These are phyloP conservation scores for Neoscelio sp. DNA, from an alignment of 2,888 invertebrate species.

Conservation along the genomic window DNA sequence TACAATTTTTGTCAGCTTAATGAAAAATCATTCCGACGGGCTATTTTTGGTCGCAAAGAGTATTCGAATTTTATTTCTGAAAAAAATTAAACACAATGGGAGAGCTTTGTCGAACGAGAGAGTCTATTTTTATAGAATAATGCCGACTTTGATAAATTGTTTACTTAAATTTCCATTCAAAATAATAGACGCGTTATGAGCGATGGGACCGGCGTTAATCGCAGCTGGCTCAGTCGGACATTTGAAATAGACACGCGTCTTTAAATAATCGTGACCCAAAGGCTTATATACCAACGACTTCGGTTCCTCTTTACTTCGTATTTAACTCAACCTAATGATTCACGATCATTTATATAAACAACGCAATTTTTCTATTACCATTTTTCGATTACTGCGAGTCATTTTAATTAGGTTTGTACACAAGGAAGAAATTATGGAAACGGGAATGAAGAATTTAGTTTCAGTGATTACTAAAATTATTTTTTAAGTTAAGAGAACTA, in stretches of 20 bases:
- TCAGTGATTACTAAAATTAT: background rate
- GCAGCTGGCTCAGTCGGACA: conserved; percentile 79
- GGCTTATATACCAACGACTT: conserved; percentile 75
- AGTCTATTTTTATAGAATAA: conserved; percentile 41
- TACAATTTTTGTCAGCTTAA: no score
- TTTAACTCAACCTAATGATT: conserved; percentile 58
- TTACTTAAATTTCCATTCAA: conserved; percentile 64
- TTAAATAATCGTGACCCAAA: conserved; percentile 83
- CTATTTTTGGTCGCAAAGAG: no score
- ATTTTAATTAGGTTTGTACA: no score
- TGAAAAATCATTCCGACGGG: no score
- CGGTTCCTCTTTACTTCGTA: conserved; percentile 69
- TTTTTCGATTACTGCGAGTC: no score
- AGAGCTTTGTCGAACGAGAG: conserved; percentile 1
- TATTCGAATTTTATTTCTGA: background rate
- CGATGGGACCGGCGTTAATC: conserved; percentile 78
- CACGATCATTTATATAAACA: conserved; percentile 60
- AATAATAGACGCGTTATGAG: conserved; percentile 63
- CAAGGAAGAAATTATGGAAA: no score
- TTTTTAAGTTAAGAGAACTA: no score
- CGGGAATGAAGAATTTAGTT: background rate
- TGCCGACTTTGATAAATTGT: conserved; percentile 51
- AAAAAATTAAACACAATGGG: background rate
- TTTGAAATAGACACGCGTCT: conserved; percentile 82
- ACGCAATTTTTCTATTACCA: conserved; percentile 27